Evolutionary conservation across 1,140 invertebrate genomes (phyloP).

Genomic region (Linepithema humile): DNA sequence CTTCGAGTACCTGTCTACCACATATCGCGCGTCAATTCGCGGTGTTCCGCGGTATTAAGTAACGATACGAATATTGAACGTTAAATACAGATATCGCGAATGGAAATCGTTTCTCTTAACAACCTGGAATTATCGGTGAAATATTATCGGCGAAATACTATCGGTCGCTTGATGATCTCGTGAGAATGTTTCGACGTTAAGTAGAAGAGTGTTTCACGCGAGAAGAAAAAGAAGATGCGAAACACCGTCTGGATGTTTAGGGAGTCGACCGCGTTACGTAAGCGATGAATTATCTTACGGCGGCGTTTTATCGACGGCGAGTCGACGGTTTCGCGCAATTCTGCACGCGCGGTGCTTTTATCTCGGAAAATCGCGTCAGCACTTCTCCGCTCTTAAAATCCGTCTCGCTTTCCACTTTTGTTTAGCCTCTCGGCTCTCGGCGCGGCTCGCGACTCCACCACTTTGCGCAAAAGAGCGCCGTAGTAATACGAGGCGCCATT

Average conservation of each 20-base stretch:
- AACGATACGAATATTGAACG: conserved; percentile 40
- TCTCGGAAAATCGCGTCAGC: conserved; percentile 26
- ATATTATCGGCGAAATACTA: conserved; percentile 31
- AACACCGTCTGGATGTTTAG: background rate
- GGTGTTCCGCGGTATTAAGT: conserved; percentile 45
- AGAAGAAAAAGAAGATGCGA: background rate
- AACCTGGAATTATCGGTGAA: conserved; percentile 27
- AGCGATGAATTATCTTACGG: conserved; percentile 42
- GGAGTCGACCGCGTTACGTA: conserved; percentile 42
- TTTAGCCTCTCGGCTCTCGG: background rate
- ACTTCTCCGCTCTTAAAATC: conserved; percentile 29
- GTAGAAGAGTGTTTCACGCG: background rate
- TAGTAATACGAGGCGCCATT: conserved; percentile 59
- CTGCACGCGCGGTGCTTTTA: conserved; percentile 12
- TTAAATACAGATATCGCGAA: conserved; percentile 18
- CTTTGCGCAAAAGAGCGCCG: conserved; percentile 27
- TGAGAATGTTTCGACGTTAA: background rate
- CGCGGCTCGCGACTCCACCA: background rate
- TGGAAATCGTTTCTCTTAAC: conserved; percentile 9
- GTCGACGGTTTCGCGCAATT: conserved; percentile 62
- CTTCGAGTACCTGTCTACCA: conserved; percentile 41
- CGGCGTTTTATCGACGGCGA: conserved; percentile 46
- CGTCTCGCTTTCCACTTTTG: conserved; percentile 61
- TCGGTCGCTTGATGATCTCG: conserved; percentile 1
- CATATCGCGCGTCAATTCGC: conserved; percentile 51